phyloP scores from a whole-genome alignment of 2,113 vertebrate genomes.

The Scolopax mira region DNA sequence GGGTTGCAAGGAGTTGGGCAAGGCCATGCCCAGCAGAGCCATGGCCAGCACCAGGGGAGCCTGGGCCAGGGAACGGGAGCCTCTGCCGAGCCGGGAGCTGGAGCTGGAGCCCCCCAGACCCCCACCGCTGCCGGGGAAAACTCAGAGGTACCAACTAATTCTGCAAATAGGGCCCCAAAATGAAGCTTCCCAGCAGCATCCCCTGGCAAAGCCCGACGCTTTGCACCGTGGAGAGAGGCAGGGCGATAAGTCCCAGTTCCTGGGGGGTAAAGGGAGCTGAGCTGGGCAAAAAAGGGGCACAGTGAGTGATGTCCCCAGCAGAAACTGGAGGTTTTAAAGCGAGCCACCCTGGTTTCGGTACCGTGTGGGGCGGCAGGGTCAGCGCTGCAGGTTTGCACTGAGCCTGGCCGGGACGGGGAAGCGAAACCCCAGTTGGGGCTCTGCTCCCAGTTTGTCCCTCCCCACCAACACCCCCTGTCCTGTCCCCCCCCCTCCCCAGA shows the following conservation, averaged over 20 bases:
- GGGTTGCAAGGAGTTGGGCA: background rate
- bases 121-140: background rate
- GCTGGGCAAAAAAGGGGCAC: background rate
- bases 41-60: background rate
- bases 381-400: background rate
- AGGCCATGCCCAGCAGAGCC: accelerated
- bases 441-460: background rate
- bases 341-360: accelerated
- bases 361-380: background rate
- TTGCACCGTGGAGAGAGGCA: background rate
- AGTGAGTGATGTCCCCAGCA: background rate
- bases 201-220: accelerated
- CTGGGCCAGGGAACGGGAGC: background rate
- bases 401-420: background rate
- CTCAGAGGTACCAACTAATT: background rate
- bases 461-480: background rate
- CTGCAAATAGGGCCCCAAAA: background rate
- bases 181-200: background rate
- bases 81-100: accelerated
- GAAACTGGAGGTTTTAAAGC: accelerated
- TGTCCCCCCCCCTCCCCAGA: background rate
- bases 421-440: background rate
- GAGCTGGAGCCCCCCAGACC: background rate
- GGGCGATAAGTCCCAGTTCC: accelerated
- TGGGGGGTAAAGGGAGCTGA: accelerated